Evolutionary conservation across 2,113 vertebrate species (phyloP).

Genomic region (Arizona elegans): DNA sequence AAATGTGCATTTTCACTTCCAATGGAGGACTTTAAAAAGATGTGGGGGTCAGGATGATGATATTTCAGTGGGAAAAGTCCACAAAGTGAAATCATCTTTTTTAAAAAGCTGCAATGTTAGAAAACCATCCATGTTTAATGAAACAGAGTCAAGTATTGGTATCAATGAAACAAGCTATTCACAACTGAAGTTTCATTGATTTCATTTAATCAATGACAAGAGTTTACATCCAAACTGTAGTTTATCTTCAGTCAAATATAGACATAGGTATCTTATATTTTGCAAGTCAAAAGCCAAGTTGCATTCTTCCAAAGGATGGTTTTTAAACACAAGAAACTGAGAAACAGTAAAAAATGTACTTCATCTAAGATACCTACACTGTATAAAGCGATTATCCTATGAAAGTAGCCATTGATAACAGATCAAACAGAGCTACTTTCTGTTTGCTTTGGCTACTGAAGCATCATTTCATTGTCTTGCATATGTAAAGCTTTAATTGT

Average conservation of each 20-base stretch:
- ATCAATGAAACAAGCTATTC: background rate
- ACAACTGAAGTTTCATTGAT: background rate
- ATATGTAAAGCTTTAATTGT: constrained; percentile 17
- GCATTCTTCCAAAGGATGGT: constrained; percentile 17
- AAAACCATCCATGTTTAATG: background rate
- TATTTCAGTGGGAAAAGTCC: background rate
- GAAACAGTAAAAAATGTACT: background rate
- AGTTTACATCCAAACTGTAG: background rate
- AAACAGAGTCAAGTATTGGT: background rate
- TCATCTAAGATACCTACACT: constrained; percentile 4
- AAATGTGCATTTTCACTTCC: background rate
- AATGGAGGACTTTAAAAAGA: background rate
- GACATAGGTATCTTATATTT: background rate
- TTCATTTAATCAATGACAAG: background rate
- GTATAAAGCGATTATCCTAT: background rate
- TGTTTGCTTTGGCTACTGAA: background rate
- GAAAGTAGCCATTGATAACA: constrained; percentile 1
- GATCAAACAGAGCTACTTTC: constrained; percentile 7
- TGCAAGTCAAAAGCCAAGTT: constrained; percentile 20
- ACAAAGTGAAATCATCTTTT: background rate
- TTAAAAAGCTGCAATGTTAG: background rate
- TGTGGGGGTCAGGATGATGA: background rate
- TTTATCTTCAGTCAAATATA: constrained; percentile 7
- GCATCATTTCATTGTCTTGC: constrained; percentile 19
- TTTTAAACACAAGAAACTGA: constrained; percentile 38